A percentile compares a stretch with the other conserved stretches of the same genome.
phyloP scores from a whole-genome alignment of 2,888 invertebrate species.

The Cenopis cana region DNA sequence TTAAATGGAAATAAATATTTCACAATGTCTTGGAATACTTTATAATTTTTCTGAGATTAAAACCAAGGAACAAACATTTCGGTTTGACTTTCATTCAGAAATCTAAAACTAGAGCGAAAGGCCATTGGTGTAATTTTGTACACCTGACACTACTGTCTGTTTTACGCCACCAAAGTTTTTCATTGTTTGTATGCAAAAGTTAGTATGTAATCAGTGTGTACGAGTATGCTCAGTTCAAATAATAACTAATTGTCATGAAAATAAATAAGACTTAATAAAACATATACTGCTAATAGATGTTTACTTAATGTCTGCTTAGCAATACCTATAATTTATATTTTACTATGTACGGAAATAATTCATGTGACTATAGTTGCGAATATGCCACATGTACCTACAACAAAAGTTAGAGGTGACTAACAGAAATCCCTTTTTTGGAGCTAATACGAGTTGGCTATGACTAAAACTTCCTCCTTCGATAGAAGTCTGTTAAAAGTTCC shows the following conservation, averaged over 20 bases:
- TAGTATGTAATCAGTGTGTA: not conserved
- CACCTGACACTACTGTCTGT: too few species aligned
- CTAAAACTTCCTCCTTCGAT: not conserved
- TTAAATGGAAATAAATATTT: too few species aligned
- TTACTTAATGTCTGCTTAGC: not conserved
- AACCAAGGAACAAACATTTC: not conserved
- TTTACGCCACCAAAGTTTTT: not conserved
- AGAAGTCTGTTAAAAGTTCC: not conserved
- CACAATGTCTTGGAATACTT: too few species aligned
- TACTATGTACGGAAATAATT: not conserved
- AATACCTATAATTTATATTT: not conserved
- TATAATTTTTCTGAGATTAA: not conserved
- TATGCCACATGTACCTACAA: too few species aligned
- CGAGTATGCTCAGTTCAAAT: not conserved
- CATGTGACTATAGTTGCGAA: too few species aligned
- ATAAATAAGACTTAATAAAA: not conserved
- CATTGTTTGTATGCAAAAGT: not conserved
- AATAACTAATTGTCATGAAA: not conserved
- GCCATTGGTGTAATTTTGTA: not conserved
- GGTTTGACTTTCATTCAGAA: not conserved
- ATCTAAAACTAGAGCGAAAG: not conserved
- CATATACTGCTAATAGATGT: not conserved
- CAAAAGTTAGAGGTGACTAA: too few species aligned
- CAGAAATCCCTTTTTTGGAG: too few species aligned
- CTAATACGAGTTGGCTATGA: too few species aligned